phyloP scores from a whole-genome alignment of 2,113 vertebrate genomes.

The Amazona guildingii region DNA sequence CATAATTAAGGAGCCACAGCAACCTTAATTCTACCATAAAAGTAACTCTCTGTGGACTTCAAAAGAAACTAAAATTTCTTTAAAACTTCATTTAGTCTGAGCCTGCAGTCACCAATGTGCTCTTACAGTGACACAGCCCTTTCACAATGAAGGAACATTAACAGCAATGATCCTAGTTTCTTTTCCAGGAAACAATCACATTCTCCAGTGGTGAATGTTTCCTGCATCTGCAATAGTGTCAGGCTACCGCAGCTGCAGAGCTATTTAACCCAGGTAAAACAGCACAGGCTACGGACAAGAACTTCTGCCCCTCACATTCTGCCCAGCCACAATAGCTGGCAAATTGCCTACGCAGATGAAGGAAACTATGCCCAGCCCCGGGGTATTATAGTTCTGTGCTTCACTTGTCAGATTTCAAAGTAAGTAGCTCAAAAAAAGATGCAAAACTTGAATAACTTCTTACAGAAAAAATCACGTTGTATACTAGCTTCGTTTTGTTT shows the following conservation, averaged over 20 bases:
- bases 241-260: not conserved
- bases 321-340: too few relatives aligned
- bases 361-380: not conserved
- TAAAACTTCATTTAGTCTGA: not conserved
- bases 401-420: not conserved
- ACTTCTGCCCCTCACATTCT: not conserved
- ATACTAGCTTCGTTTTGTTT: not conserved
- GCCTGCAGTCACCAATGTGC: not conserved
- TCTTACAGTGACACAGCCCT: not conserved
- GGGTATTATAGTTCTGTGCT: accelerated
- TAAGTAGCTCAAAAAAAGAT: not conserved
- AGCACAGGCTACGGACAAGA: not conserved
- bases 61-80: not conserved
- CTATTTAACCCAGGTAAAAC: not conserved
- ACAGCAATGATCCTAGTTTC: not conserved
- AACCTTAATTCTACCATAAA: not conserved
- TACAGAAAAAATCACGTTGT: not conserved
- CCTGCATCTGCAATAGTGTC: not conserved
- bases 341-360: not conserved
- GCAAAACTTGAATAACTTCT: not conserved
- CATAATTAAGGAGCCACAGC: not conserved
- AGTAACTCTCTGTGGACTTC: not conserved
- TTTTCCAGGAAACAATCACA: not conserved
- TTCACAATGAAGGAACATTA: not conserved
- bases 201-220: not conserved